Evolutionary conservation across 2,113 vertebrate genomes (phyloP).

Genomic region (Campylorhamphus procurvoides): DNA sequence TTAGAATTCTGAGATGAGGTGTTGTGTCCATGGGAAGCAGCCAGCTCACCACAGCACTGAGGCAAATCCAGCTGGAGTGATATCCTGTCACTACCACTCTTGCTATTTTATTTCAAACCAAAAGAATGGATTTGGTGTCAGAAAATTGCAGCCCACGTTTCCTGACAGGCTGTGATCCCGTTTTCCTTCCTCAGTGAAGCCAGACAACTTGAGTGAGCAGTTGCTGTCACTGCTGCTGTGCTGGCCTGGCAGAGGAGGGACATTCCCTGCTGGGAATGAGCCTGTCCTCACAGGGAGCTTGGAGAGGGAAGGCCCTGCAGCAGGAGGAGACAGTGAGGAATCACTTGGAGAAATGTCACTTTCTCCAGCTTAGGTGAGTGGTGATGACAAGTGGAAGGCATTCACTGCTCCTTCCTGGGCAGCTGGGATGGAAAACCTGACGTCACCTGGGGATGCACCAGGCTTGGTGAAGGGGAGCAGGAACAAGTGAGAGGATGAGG

Average conservation of each 20-base stretch:
- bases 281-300: neutral
- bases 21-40: neutral
- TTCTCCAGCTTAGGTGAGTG: neutral
- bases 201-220: neutral
- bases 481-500: neutral
- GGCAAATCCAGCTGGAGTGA: neutral
- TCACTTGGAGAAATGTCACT: neutral
- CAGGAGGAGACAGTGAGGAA: neutral
- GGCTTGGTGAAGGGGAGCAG: neutral
- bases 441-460: neutral
- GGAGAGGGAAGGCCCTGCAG: neutral
- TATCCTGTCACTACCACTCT: neutral
- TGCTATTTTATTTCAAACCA: neutral
- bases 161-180: neutral
- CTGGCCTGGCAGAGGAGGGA: neutral
- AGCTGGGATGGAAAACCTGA: neutral
- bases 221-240: neutral
- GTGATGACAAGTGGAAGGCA: neutral
- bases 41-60: neutral
- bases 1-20: neutral
- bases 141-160: neutral
- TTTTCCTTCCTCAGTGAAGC: neutral
- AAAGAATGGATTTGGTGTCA: neutral
- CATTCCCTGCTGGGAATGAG: neutral
- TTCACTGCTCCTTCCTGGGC: neutral